Base-by-base conservation (phyloP, 2,113 vertebrate species). In the Scytalopus superciliaris region DNA sequence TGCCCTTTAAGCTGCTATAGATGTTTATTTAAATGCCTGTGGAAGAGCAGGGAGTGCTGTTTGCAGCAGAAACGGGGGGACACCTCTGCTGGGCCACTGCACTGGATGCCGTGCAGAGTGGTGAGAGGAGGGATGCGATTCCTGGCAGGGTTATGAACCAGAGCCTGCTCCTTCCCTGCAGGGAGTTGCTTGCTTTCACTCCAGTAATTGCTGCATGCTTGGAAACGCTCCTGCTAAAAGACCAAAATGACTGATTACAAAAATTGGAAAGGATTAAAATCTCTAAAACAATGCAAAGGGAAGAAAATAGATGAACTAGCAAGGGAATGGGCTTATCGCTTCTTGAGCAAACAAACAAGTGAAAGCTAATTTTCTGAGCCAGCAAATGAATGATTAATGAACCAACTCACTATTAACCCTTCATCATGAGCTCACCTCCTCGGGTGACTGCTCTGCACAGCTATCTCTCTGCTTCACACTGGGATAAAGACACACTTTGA, bases 321-420 rank as follows among this genome's bases (percentile, higher is more conserved):
- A 4, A 92, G 86, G 93, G 80, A 94, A 92, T 27, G 52, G 89
- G 84, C 82, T 96, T 94, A 96, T 91, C 89, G 35, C 74, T 92
- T 91, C 96, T 95, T 94, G 92, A 90, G 94, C 87, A 95, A 96
- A 97, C 92, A 97, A 97, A 94, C 93, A 96, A 96, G 90, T 76
- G 90, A 89, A 95, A 96, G 92, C 92, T 96, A 92, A 95, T 96
- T 97, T 94, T 95, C 92, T n/a, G 60, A 97, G 94, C 80, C 89
- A 92, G 90, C 94, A 89, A 90, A 90, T 96, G 96, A 96, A 94
- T 92, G 94, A 96, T 96, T 95, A 96, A 96, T 95, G 96, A 95
- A 95, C 11, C 83, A 70, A 22, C 28, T 25, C 76, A 12, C 5
- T 8, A 94, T 95, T 96, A 97, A 94, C 93, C 89, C 91, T 94